Evolutionary conservation across 1,140 invertebrate species (phyloP).

Genomic region (Drosophila truncata): DNA sequence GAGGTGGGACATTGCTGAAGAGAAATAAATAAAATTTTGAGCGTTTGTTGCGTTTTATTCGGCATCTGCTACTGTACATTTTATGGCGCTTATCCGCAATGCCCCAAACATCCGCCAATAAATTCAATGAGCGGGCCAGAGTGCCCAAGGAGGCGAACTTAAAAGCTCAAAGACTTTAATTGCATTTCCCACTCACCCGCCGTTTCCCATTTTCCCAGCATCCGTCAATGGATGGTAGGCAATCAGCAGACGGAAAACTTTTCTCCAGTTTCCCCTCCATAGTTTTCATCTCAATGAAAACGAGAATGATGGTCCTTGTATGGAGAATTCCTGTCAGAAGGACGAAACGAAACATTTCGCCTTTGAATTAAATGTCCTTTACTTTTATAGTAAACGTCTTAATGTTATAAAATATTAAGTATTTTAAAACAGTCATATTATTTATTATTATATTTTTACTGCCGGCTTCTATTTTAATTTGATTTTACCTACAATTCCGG

Average conservation of each 20-base stretch:
- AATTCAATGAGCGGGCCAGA: constrained; percentile 59
- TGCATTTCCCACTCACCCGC: constrained; percentile 39
- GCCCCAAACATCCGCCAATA: constrained; percentile 53
- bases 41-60: constrained; percentile 52
- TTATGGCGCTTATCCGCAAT: constrained; percentile 50
- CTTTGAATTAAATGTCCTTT: background rate
- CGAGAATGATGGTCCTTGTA: background rate
- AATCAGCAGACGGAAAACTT: constrained; percentile 34
- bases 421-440: background rate
- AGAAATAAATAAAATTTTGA: constrained; percentile 77
- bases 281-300: constrained; percentile 12
- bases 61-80: constrained; percentile 53
- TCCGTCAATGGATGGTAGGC: constrained; percentile 38
- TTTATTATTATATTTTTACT: too few relatives aligned
- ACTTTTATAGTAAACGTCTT: background rate
- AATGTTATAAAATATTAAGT: background rate
- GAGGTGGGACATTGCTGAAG: constrained; percentile 43
- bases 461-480: constrained; percentile 6
- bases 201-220: constrained; percentile 11
- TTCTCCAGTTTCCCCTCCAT: constrained; percentile 15
- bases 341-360: background rate
- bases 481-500: constrained; percentile 8
- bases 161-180: constrained; percentile 63
- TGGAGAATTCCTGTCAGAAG: background rate
- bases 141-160: constrained; percentile 43